Percentiles rank a stretch among this genome's conserved stretches.
Evolutionary conservation across 2,113 vertebrate genomes (phyloP).

Genomic region (Myrmophylax atrothorax): DNA sequence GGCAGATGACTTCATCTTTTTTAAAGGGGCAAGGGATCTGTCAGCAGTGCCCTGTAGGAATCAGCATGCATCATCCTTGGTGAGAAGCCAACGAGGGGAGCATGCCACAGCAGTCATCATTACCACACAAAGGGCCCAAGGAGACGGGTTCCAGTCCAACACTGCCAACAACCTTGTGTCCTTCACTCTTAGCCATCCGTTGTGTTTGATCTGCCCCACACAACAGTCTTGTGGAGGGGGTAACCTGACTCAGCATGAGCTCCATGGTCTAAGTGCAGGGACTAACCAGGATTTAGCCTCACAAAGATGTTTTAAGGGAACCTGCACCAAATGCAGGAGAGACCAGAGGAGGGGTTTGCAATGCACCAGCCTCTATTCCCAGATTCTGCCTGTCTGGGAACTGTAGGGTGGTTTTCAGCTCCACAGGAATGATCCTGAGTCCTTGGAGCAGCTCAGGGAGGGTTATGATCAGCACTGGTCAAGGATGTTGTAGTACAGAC

Average conservation of each 20-base stretch:
- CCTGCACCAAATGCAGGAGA: background rate
- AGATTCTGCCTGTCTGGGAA: too few relatives aligned
- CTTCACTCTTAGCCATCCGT: background rate
- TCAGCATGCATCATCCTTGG: background rate
- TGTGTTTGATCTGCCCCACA: background rate
- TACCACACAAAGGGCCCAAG: background rate
- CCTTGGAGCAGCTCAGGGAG: background rate
- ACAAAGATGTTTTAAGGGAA: background rate
- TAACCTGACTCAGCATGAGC: background rate
- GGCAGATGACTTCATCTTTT: constrained; percentile 75
- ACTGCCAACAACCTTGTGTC: background rate
- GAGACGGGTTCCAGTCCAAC: background rate
- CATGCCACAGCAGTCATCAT: background rate
- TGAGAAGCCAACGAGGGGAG: background rate
- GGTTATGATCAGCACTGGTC: background rate
- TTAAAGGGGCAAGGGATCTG: constrained; percentile 67
- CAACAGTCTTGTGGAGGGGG: background rate
- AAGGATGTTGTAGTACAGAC: background rate
- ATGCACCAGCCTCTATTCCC: background rate
- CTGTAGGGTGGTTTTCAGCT: background rate
- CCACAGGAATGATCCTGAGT: background rate
- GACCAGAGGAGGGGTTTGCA: background rate
- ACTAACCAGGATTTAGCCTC: fast-evolving
- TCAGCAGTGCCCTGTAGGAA: constrained; percentile 13
- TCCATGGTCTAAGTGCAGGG: background rate